A percentile compares a stretch with the other conserved stretches of the same genome.
Evolutionary conservation across 2,797 vertebrate genomes (phyloP).

Genomic region (Oceanodroma leucorhoa): DNA sequence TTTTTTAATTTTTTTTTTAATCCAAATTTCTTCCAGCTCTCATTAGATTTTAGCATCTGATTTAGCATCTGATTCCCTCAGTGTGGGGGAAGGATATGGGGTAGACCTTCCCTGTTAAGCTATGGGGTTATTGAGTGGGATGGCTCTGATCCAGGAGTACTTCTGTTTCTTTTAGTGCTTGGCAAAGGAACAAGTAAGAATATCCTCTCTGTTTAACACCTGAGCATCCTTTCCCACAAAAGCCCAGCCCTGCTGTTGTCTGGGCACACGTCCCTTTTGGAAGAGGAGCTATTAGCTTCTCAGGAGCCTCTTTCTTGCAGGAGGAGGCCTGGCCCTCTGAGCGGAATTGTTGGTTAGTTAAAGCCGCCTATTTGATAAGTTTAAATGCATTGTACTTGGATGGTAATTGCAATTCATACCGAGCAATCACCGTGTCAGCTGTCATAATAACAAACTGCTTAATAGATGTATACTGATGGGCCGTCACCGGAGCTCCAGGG

Average conservation of each 20-base stretch:
- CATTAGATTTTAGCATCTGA: background rate
- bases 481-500: background rate
- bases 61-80: background rate
- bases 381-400: background rate
- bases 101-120: background rate
- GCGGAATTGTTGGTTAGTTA: background rate
- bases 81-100: background rate
- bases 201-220: constrained; percentile 10
- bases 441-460: constrained; percentile 35
- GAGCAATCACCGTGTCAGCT: background rate
- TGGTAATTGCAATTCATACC: background rate
- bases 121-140: background rate
- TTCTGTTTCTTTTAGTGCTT: background rate
- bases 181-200: constrained; percentile 14
- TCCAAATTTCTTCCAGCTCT: background rate
- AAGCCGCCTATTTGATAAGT: background rate
- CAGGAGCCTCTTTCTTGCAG: background rate
- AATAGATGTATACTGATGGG: background rate
- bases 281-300: background rate
- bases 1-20: too few species aligned
- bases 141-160: background rate
- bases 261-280: constrained; percentile 13
- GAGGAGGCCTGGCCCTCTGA: background rate
- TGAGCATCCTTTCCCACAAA: constrained; percentile 7
- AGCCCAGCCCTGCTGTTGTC: constrained; percentile 37